A percentile compares a stretch with the other conserved stretches of the same genome.
These are phyloP conservation scores for Apamea monoglypha DNA, from an alignment of 2,888 invertebrate genomes.

Conservation along the genomic window DNA sequence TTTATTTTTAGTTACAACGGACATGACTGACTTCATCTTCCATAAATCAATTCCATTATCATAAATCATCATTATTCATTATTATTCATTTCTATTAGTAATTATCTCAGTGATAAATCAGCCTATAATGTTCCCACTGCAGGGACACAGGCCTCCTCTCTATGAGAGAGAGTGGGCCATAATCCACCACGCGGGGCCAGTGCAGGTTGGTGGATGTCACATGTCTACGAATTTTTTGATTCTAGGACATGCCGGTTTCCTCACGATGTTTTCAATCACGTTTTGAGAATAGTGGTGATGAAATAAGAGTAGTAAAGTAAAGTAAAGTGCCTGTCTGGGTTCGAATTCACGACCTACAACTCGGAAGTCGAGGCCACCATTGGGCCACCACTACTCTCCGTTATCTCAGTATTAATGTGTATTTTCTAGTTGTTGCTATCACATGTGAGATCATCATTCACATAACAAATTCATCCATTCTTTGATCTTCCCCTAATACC, in stretches of 20 bases:
- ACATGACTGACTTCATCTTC: not conserved
- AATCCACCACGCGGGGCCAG: not conserved
- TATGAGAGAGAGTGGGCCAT: not conserved
- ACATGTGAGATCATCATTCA: not conserved
- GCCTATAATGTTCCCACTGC: not conserved
- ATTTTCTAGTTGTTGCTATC: not conserved
- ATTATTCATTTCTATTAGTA: not conserved
- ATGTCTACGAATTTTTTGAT: not conserved
- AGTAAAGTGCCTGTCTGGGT: not conserved
- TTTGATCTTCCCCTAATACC: not conserved
- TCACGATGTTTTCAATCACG: not conserved
- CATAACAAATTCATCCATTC: not conserved
- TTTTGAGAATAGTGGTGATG: not conserved
- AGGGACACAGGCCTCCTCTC: not conserved
- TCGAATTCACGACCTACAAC: not conserved
- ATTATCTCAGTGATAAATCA: not conserved
- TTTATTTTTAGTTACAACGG: not conserved
- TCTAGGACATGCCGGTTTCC: not conserved
- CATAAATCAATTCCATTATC: no score
- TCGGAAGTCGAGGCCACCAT: not conserved
- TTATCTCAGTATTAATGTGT: not conserved
- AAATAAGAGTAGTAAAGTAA: no score
- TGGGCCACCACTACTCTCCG: not conserved
- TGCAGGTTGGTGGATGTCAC: no score
- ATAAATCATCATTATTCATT: no score